Evolutionary conservation across 1,140 invertebrate species (phyloP), one percentile per base, ranked within the genome.

Genomic region (Leptinotarsa undecemlineata): DNA sequence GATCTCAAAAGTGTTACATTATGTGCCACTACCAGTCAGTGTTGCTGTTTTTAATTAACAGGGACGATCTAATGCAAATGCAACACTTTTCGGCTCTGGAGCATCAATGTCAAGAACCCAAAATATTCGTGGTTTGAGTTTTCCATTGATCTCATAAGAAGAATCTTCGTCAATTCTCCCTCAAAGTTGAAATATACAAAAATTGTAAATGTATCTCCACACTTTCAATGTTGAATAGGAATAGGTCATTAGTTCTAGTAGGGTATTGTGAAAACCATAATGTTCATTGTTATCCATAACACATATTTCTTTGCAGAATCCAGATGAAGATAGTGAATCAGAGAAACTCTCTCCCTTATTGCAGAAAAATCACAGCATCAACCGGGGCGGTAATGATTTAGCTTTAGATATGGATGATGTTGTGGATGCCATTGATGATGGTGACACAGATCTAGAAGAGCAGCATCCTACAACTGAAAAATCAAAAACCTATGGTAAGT

Each of bases 251-350:
- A 66, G 23, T 17, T 61, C 4, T 61, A 61, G 20, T 17, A 61
- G 17, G 20, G 11, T n/a, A 61, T 20, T 33, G 33, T 33, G 33
- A 33, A 33, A 33, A 8, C 33, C 6, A 33, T 33, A 33, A 33
- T 33, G 8, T 8, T 33, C 33, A 8, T 8, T 5, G 33, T 33
- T 33, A 33, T 33, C 33, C 33, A 2, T 8, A 33, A 33, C 33
- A 33, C 8, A 33, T 33, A 33, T 8, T 13, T 51, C 17, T 69
- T 74, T 79, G 21, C 57, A 81, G 80, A 76, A 64, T 71, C 15
- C 89, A 69, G 92, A 93, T 82, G 92, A 92, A 78, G 93, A 94
- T 80, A 94, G 93, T 79, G 93, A 95, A 84, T 91, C 91, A 26
- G 93, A 95, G 83, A 91, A 94, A 80, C 84, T 94, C 21, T 94